Conservation (phyloP, 2,888 invertebrate genomes). For the Pocota personata region DNA sequence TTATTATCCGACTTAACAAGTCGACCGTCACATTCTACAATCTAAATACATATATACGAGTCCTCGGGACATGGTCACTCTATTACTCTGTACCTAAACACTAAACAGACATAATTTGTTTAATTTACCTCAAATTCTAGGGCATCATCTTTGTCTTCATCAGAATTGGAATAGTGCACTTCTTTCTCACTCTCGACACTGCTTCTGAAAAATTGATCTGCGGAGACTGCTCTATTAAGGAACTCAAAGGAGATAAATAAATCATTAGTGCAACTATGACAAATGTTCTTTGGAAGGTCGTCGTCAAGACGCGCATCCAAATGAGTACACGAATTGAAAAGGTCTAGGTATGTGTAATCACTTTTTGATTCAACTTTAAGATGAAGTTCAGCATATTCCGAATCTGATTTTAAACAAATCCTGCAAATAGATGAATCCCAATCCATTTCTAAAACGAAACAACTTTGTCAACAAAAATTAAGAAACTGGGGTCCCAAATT, state of each 20-base stretch:
- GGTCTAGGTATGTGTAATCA: conserved; percentile 44
- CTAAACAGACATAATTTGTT: too few relatives aligned
- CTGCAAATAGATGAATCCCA: conserved; percentile 36
- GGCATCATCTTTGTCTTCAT: neutral
- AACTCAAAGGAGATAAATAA: conserved; percentile 38
- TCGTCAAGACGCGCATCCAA: conserved; percentile 35
- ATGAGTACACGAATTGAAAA: conserved; percentile 56
- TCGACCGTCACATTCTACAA: too few relatives aligned
- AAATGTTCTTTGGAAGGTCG: conserved; percentile 49
- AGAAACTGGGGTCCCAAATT: neutral
- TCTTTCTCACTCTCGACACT: neutral
- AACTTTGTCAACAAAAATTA: neutral
- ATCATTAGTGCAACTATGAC: conserved; percentile 41
- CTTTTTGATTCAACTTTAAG: conserved; percentile 12
- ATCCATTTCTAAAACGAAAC: conserved; percentile 14
- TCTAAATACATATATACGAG: too few relatives aligned
- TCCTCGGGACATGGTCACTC: too few relatives aligned
- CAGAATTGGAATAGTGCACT: neutral
- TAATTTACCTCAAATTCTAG: neutral
- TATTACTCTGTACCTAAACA: too few relatives aligned
- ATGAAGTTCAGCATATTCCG: neutral
- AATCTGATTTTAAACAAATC: conserved; percentile 37
- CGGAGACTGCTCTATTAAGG: conserved; percentile 22
- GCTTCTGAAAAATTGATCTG: conserved; percentile 30
- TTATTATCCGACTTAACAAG: too few relatives aligned